Evolutionary conservation across 2,113 vertebrate species (phyloP), one percentile per base, ranked within the genome.

Genomic region (Hystrix cristata): DNA sequence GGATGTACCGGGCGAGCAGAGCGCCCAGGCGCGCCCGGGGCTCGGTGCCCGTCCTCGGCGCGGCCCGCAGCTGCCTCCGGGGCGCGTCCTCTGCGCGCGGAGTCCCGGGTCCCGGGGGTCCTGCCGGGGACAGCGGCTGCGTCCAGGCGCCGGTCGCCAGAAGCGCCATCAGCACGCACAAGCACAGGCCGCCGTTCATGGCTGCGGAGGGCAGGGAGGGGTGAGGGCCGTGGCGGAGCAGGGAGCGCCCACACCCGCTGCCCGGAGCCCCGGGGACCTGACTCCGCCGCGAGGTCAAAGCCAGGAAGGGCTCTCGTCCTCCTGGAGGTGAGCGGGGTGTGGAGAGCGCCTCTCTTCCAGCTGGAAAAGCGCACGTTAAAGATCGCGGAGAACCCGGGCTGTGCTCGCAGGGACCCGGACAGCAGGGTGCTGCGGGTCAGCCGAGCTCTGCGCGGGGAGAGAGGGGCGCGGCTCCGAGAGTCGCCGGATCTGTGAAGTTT

Each of bases 1-100:
- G 99, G 90, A 99, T 99, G 62, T 99, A 99, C 97, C 99, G 99
- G 91, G 99, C 99, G 97, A 99, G 98, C 97, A 99, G 98, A 65
- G 99, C 98, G 0, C 99, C 99, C 72, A 99, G 98, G 98, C 99
- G 99, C 74, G 99, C 98, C 48, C 99, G 98, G 62, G 99, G 98
- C 84, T 99, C 99, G 1, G 98, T 98, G 3, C 99, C 99, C 11
- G 97, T 84, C 80, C 96, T 96, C 0, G 98, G 98, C 86, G 98
- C 95, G 0, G 98, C 38, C 97, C 98, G 99, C 97, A 99, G 96
- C 43, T 98, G 95, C 57, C 98, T 98, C 1, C 96, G 84, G 2
- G 99, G 98, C 0, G 98, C 97, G 92, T 98, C 97, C 96, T 99
- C 98, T 1, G 98, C 87, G 89, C 97, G 98, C 5, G 97, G 96